Evolutionary conservation across 2,888 invertebrate species (phyloP), one percentile per base, ranked within the genome.

Genomic region (Clanis bilineata): DNA sequence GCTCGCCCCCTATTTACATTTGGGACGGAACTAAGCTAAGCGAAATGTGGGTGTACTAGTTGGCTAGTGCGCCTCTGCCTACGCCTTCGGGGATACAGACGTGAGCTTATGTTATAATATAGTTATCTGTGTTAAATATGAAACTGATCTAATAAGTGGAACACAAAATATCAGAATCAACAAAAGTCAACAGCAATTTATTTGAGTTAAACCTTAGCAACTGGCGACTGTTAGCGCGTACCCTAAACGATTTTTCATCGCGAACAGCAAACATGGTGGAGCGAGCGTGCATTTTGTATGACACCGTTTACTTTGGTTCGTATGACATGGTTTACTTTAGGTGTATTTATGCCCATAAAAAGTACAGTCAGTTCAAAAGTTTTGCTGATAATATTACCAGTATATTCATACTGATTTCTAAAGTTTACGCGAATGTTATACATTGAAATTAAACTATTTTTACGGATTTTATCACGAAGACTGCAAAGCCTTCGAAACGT

Each of bases 241-340:
- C 32, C 51, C 18, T 32, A 18, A 51, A 32, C 51, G 28, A 32
- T 51, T 51, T 28, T 28, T 51, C 51, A 51, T 51, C 51, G 32
- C 18, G 18, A 51, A 51, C 18, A 51, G 51, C 32, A 51, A 51
- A 51, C 51, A 51, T 25, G 28, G 51, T 15, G 18, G 10, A 18
- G 38, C 38, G 56, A 21, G 55, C 43, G 56, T 41, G 55, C 56
- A 45, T 55, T 59, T 39, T 59, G 38, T 44, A 59, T 38, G 56
- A 38, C 38, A 23, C 18, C 59, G 59, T 59, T 59, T 56, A 59
- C 59, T 45, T 59, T 59, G 21, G 44, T 25, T 59, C 56, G 18
- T 59, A 18, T 59, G 59, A 59, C 59, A 56, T 36, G 32, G 43
- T 59, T 55, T 44, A 23, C 36, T 56, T 56, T 56, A 25, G n/a